These are phyloP conservation scores for Clarias gariepinus DNA, from an alignment of 2,113 vertebrate genomes.

Conservation along the genomic window DNA sequence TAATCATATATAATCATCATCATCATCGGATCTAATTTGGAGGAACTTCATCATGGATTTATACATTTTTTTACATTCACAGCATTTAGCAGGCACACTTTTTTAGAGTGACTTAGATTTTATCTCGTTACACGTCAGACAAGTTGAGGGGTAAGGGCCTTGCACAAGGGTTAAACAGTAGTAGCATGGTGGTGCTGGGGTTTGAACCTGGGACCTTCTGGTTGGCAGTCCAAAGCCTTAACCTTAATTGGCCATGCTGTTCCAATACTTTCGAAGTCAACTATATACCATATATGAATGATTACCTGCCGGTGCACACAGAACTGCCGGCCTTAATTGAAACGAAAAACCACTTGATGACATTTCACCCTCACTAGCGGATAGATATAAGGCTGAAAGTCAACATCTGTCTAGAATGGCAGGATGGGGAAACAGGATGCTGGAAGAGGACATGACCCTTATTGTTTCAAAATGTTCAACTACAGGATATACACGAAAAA, in stretches of 20 bases:
- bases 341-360: conserved; percentile 62
- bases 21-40: too few species aligned
- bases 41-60: not conserved
- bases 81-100: too few species aligned
- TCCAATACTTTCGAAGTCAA: not conserved
- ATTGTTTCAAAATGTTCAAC: conserved; percentile 66
- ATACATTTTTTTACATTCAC: too few species aligned
- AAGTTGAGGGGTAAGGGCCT: too few species aligned
- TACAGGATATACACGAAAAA: conserved; percentile 68
- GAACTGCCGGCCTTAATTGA: conserved; percentile 67
- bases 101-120: too few species aligned
- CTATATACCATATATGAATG: not conserved
- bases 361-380: conserved; percentile 50
- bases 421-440: conserved; percentile 68
- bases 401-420: conserved; percentile 59
- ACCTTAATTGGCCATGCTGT: not conserved
- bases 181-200: too few species aligned
- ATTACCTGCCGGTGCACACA: not conserved
- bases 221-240: too few species aligned
- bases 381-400: conserved; percentile 56
- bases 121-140: too few species aligned
- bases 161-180: too few species aligned
- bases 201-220: too few species aligned
- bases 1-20: too few species aligned
- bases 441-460: conserved; percentile 62